Percentiles rank a stretch among this genome's conserved stretches.
Conservation (phyloP, 2,113 vertebrate species). For the Cochlearius cochlearius region DNA sequence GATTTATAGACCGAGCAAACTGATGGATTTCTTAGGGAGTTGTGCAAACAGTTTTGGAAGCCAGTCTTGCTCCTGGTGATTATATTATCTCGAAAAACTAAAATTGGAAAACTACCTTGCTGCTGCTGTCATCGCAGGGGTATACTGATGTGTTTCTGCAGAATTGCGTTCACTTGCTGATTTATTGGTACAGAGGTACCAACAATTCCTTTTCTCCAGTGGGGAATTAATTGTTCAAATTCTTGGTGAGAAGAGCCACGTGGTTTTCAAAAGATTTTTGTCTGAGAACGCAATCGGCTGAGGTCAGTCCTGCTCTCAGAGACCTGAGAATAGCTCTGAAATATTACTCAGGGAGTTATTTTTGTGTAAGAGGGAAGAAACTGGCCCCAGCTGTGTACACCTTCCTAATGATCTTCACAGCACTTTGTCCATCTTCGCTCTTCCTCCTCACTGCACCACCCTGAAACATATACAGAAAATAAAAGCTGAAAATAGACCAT, state of each 20-base stretch:
- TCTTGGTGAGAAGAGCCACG: background rate
- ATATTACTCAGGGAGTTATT: background rate
- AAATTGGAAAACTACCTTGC: background rate
- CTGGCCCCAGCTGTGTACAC: background rate
- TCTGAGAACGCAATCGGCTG: background rate
- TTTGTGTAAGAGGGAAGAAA: background rate
- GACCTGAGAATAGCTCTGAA: background rate
- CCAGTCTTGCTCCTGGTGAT: background rate
- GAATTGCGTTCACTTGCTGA: background rate
- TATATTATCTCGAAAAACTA: background rate
- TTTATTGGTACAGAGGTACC: background rate
- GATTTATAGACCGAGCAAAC: background rate
- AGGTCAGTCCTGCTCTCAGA: background rate
- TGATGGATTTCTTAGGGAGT: accelerated
- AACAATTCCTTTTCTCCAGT: background rate
- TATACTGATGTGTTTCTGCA: background rate
- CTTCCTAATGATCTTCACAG: background rate
- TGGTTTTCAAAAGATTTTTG: background rate
- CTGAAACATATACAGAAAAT: background rate
- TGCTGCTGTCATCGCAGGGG: background rate
- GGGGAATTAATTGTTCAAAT: background rate
- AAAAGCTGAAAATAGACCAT: background rate
- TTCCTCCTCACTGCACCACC: background rate
- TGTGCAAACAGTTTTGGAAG: background rate
- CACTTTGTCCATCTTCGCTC: background rate